Conservation (phyloP, 2,113 vertebrate species). For the Speoplatyrhinus poulsoni region DNA sequence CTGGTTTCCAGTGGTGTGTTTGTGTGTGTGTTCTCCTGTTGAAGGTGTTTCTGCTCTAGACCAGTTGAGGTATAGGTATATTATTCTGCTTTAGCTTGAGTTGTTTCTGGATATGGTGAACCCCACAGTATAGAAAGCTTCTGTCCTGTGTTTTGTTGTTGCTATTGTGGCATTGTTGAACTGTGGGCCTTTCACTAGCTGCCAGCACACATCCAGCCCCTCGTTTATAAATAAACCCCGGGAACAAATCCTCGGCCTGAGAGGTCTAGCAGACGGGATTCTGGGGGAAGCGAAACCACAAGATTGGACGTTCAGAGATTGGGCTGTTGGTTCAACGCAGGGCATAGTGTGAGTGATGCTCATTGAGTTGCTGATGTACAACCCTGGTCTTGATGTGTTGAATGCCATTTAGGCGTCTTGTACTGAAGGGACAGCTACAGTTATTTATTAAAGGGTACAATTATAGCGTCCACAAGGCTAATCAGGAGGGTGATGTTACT, state of each 20-base stretch:
- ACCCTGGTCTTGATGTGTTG: too few species aligned
- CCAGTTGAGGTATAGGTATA: constrained; percentile 15
- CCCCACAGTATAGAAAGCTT: constrained; percentile 27
- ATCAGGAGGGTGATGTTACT: too few species aligned
- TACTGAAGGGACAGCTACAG: too few species aligned
- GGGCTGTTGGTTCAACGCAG: constrained; percentile 10
- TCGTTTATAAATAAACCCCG: constrained; percentile 66
- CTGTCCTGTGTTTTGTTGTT: constrained; percentile 35
- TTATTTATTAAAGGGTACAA: too few species aligned
- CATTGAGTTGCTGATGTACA: not conserved
- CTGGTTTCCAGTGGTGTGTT: not conserved
- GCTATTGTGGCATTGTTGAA: constrained; percentile 56
- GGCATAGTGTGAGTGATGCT: constrained; percentile 35
- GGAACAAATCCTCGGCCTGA: constrained; percentile 22
- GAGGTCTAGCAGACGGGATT: constrained; percentile 6
- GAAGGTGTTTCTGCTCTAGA: constrained; percentile 37
- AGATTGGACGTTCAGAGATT: constrained; percentile 53
- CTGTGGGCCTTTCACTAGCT: constrained; percentile 63
- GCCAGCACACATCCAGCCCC: constrained; percentile 27
- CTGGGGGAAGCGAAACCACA: constrained; percentile 7
- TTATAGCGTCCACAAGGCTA: too few species aligned
- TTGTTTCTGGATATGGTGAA: constrained; percentile 64
- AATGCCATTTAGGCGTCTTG: too few species aligned
- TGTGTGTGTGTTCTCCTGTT: not conserved
- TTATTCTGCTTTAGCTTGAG: constrained; percentile 32